Percentiles rank a stretch among this genome's conserved stretches.
These are phyloP conservation scores for Malurus alboscapulatus DNA, from an alignment of 2,113 vertebrate species.

Conservation along the genomic window DNA sequence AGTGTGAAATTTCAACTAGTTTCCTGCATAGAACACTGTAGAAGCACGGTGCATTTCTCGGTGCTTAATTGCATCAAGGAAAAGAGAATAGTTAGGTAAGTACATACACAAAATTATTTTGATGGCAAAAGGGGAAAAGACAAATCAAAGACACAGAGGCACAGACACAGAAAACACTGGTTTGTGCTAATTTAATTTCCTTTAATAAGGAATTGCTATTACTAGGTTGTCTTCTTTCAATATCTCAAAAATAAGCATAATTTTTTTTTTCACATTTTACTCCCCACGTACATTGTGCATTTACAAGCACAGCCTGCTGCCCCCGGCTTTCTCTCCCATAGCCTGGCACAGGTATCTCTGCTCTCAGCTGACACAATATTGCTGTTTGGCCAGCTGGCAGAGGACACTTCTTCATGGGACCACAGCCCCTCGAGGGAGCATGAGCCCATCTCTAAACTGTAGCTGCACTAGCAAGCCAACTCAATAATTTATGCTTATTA, in stretches of 20 bases:
- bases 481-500: slow-evolving; percentile 60
- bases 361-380: background rate
- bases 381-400: slow-evolving; percentile 25
- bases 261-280: background rate
- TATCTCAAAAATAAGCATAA: background rate
- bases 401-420: background rate
- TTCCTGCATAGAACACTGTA: background rate
- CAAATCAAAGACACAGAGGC: background rate
- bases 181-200: background rate
- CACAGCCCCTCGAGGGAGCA: background rate
- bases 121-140: background rate
- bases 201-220: background rate
- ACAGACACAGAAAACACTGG: background rate
- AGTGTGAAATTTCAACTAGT: background rate
- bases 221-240: background rate
- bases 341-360: background rate
- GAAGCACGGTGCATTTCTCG: background rate
- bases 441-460: slow-evolving; percentile 4
- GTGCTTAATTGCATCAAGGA: background rate
- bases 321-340: background rate
- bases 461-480: background rate
- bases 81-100: background rate
- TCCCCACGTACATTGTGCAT: background rate
- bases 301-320: accelerated
- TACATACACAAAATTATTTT: background rate